Evolutionary conservation across 2,113 vertebrate genomes (phyloP).

Genomic region (Salvelinus fontinalis): DNA sequence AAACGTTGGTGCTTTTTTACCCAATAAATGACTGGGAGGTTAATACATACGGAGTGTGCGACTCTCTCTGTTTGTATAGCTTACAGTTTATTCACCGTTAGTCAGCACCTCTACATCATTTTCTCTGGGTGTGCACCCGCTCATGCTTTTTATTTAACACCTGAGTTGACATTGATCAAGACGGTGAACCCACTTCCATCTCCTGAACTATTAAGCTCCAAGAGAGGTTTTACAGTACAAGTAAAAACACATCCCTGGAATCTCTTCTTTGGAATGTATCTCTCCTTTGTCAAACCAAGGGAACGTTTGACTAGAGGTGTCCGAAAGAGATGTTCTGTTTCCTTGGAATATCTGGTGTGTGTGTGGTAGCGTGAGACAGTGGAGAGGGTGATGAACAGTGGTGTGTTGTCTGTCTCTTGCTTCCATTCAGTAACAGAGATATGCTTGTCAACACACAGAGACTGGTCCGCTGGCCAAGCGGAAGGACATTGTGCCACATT

Average conservation of each 20-base stretch:
- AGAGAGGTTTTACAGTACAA: slow-evolving; percentile 23
- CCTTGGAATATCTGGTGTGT: not conserved
- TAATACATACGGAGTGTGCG: too few relatives aligned
- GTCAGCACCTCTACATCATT: too few relatives aligned
- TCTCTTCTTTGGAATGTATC: not conserved
- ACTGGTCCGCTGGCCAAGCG: not conserved
- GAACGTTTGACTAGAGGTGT: slow-evolving; percentile 39
- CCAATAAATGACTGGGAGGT: too few relatives aligned
- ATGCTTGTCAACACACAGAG: slow-evolving; percentile 32
- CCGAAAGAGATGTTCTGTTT: slow-evolving; percentile 37
- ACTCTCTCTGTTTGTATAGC: too few relatives aligned
- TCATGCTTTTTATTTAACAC: not conserved
- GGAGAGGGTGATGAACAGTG: slow-evolving; percentile 33
- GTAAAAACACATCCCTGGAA: slow-evolving; percentile 51
- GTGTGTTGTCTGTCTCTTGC: slow-evolving; percentile 50
- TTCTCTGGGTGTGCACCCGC: too few relatives aligned
- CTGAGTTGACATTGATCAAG: too few relatives aligned
- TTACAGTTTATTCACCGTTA: too few relatives aligned
- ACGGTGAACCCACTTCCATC: too few relatives aligned
- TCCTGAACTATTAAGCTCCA: too few relatives aligned
- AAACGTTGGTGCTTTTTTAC: too few relatives aligned
- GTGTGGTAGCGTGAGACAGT: slow-evolving; percentile 11
- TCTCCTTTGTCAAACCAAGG: slow-evolving; percentile 26
- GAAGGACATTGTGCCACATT: slow-evolving; percentile 29
- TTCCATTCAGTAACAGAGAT: slow-evolving; percentile 49